These are phyloP conservation scores for Melitaea athalia DNA, from an alignment of 2,888 invertebrate genomes.

Conservation along the genomic window DNA sequence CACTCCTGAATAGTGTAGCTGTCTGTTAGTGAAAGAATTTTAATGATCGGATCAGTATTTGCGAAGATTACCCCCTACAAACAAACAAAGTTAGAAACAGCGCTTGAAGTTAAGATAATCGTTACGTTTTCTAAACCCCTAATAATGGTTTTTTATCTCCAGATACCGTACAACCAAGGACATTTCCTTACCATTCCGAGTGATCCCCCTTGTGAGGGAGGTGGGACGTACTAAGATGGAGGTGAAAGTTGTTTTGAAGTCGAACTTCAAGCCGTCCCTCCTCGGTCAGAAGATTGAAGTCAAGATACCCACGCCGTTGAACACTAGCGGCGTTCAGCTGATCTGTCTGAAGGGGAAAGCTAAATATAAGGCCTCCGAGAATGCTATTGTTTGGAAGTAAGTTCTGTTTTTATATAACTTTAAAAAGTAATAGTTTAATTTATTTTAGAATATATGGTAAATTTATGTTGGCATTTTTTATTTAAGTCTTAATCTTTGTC, in stretches of 20 bases:
- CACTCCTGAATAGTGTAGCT: no score
- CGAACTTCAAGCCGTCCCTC: constrained; percentile 98
- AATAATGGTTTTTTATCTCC: constrained; percentile 26
- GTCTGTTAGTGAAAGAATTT: no score
- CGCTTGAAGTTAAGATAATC: no score
- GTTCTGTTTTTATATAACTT: constrained; percentile 54
- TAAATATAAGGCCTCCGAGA: constrained; percentile 99
- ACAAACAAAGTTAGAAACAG: no score
- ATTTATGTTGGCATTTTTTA: no score
- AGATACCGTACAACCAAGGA: constrained; percentile 99
- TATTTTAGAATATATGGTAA: no score
- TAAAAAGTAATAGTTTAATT: no score
- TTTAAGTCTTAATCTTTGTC: no score
- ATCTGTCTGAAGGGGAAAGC: constrained; percentile 99
- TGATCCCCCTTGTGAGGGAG: constrained; percentile 98
- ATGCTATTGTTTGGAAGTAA: constrained; percentile 98
- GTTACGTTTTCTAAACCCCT: no score
- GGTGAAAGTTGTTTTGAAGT: constrained; percentile 99
- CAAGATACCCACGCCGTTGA: constrained; percentile 98
- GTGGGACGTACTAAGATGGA: constrained; percentile 99
- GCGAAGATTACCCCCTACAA: no score
- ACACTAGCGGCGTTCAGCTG: constrained; percentile 99
- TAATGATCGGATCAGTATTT: no score
- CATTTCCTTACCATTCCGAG: constrained; percentile 99
- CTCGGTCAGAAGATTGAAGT: constrained; percentile 99